Conservation (phyloP, 1,140 invertebrate species). For the Drosophila teissieri region DNA sequence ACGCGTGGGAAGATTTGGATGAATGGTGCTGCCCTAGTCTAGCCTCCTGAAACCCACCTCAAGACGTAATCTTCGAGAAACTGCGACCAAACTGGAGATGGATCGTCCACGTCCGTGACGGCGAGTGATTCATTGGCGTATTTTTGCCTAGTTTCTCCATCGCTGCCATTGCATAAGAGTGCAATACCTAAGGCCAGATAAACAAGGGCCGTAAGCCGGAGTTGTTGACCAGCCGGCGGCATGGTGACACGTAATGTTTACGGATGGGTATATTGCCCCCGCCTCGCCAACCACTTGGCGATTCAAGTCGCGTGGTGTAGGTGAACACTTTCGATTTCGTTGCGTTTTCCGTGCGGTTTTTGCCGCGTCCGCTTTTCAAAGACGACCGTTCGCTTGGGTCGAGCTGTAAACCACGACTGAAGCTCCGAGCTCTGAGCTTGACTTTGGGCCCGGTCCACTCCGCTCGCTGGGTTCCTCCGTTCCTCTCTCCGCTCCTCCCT, state of each 20-base stretch:
- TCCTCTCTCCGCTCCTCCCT: constrained; percentile 12
- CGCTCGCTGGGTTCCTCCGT: background rate
- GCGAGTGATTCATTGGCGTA: constrained; percentile 70
- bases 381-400: constrained; percentile 16
- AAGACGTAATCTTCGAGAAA: constrained; percentile 84
- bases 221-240: constrained; percentile 50
- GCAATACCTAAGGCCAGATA: constrained; percentile 45
- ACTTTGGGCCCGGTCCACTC: constrained; percentile 17
- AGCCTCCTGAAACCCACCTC: constrained; percentile 55
- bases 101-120: constrained; percentile 25
- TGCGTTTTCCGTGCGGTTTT: constrained; percentile 37
- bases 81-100: constrained; percentile 73
- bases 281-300: constrained; percentile 31
- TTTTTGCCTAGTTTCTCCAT: constrained; percentile 77
- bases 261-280: constrained; percentile 30
- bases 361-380: constrained; percentile 13
- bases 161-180: constrained; percentile 68
- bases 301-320: constrained; percentile 51
- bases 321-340: constrained; percentile 62
- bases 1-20: constrained; percentile 2
- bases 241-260: constrained; percentile 59
- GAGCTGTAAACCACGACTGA: constrained; percentile 50
- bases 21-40: background rate
- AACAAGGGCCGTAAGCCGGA: constrained; percentile 46
- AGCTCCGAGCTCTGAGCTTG: constrained; percentile 15